These are phyloP conservation scores for Conchocele bisecta DNA, from an alignment of 2,888 invertebrate species.

Conservation along the genomic window DNA sequence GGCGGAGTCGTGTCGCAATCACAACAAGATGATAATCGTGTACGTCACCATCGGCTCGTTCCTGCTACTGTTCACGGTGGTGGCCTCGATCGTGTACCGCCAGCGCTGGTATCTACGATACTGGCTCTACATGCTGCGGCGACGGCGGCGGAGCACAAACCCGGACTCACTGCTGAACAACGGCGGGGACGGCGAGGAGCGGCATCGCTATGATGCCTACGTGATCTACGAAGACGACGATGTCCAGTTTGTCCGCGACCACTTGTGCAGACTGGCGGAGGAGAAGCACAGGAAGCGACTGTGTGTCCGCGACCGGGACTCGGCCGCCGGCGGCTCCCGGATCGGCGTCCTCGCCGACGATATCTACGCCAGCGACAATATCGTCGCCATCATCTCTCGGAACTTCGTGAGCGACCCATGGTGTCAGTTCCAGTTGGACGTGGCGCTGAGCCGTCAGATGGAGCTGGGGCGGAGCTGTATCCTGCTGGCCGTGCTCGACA, in stretches of 20 bases:
- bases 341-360: slow-evolving; percentile 21
- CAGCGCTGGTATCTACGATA: slow-evolving; percentile 16
- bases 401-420: slow-evolving; percentile 17
- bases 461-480: background rate
- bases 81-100: background rate
- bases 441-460: background rate
- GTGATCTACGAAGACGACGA: slow-evolving; percentile 27
- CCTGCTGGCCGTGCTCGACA: background rate
- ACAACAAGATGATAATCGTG: background rate
- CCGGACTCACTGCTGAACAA: background rate
- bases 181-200: background rate
- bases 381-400: slow-evolving; percentile 19
- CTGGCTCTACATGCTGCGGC: background rate
- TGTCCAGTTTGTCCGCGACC: background rate
- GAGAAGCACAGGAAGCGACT: slow-evolving; percentile 2
- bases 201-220: slow-evolving; percentile 11
- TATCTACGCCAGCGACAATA: slow-evolving; percentile 8
- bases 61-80: background rate
- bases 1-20: background rate
- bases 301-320: slow-evolving; percentile 15
- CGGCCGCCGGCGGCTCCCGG: slow-evolving; percentile 4
- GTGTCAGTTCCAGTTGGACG: slow-evolving; percentile 14
- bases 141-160: background rate
- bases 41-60: background rate
- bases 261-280: background rate